Conservation (phyloP, 30 jellyfish, hydroid and myxozoan genomes). For the Aurelia sp. region DNA sequence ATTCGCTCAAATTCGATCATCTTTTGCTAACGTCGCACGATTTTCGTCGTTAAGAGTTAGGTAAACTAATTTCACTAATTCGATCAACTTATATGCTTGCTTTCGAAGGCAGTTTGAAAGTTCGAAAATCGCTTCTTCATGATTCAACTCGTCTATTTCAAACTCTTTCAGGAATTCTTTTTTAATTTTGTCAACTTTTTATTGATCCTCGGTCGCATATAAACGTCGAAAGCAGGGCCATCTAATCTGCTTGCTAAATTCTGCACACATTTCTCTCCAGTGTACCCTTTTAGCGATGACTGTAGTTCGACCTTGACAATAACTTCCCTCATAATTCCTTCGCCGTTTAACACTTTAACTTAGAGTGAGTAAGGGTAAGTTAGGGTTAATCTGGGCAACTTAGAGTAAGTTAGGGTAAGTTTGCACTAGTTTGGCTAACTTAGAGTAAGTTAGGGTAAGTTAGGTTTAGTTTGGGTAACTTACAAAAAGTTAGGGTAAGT, state of each 20-base stretch:
- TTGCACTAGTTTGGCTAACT: too few relatives aligned
- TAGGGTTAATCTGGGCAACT: too few relatives aligned
- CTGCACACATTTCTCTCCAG: slow-evolving; percentile 47
- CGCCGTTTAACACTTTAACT: slow-evolving; percentile 3
- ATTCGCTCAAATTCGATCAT: slow-evolving; percentile 22
- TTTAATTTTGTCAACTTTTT: slow-evolving; percentile 21
- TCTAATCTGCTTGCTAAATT: background rate
- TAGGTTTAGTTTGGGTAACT: too few relatives aligned
- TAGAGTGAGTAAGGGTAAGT: background rate
- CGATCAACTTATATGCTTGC: slow-evolving; percentile 35
- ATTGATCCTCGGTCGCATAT: slow-evolving; percentile 31
- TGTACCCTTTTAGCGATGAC: slow-evolving; percentile 13
- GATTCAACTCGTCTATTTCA: slow-evolving; percentile 42
- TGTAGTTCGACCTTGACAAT: background rate
- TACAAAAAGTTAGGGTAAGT: too few relatives aligned
- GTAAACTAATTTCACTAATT: background rate
- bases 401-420: too few relatives aligned
- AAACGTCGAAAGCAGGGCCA: slow-evolving; percentile 39
- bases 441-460: too few relatives aligned
- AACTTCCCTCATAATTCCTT: slow-evolving; percentile 2
- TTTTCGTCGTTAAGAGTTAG: slow-evolving; percentile 4
- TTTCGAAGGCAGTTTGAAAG: slow-evolving; percentile 27
- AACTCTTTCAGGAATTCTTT: slow-evolving; percentile 42
- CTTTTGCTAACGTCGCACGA: slow-evolving; percentile 13
- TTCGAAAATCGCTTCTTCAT: slow-evolving; percentile 46